Conservation (phyloP, 1,140 invertebrate species). For the Eulimnadia texana region DNA sequence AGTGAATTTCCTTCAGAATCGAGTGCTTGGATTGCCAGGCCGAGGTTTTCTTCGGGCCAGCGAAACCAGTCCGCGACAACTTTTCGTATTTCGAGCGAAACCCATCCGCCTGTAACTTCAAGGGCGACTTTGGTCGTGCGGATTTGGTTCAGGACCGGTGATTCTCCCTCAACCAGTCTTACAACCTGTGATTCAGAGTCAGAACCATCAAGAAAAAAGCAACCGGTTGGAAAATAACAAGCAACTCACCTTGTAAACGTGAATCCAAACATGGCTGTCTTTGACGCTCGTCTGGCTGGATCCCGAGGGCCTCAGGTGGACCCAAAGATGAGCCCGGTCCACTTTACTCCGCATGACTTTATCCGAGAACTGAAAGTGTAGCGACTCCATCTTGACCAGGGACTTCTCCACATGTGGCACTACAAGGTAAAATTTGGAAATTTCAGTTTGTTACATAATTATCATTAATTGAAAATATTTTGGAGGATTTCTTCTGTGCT, state of each 20-base stretch:
- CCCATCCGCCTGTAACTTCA: conserved; percentile 42
- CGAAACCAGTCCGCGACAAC: conserved; percentile 59
- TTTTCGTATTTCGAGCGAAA: conserved; percentile 54
- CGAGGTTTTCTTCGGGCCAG: conserved; percentile 50
- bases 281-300: neutral
- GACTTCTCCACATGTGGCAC: conserved; percentile 27
- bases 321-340: conserved; percentile 35
- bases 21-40: conserved; percentile 50
- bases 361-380: conserved; percentile 42
- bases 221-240: neutral
- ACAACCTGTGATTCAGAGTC: neutral
- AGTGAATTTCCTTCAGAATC: neutral
- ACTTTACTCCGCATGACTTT: conserved; percentile 33
- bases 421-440: conserved; percentile 30
- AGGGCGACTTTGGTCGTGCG: conserved; percentile 15
- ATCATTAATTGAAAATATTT: no score
- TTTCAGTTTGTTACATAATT: neutral
- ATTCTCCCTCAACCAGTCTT: conserved; percentile 11
- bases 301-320: conserved; percentile 25
- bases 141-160: conserved; percentile 17
- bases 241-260: neutral
- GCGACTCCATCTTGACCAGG: conserved; percentile 25
- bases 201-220: neutral
- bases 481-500: no score
- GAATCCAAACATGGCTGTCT: neutral